Conservation (phyloP, 2,888 invertebrate species). For the Drosophila affinis region DNA sequence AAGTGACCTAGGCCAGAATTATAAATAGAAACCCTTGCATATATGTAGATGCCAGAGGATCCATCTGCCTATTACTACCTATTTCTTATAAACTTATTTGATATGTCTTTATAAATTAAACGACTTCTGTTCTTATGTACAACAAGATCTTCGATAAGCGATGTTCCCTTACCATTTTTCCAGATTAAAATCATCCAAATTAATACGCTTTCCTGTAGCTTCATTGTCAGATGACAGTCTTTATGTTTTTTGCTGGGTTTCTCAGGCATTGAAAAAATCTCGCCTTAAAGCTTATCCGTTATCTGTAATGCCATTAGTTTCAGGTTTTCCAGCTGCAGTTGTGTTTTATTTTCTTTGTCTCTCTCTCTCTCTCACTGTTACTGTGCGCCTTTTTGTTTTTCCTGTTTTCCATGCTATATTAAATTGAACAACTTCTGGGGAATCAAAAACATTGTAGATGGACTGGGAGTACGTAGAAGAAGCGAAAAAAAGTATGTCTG, state of each 20-base stretch:
- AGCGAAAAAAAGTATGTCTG: constrained; percentile 46
- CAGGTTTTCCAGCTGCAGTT: constrained; percentile 39
- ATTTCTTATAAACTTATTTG: too few species aligned
- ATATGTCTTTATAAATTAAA: too few species aligned
- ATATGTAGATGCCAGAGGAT: too few species aligned
- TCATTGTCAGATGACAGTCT: too few species aligned
- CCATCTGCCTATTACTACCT: too few species aligned
- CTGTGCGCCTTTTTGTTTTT: constrained; percentile 24
- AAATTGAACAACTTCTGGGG: constrained; percentile 58
- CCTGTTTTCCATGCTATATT: constrained; percentile 43
- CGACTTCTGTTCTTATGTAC: too few species aligned
- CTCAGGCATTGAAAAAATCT: background rate
- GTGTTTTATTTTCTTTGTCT: constrained; percentile 8
- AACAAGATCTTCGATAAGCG: too few species aligned
- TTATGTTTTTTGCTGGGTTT: background rate
- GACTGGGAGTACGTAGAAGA: constrained; percentile 2
- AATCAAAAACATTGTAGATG: constrained; percentile 22
- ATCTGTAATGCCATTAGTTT: constrained; percentile 2
- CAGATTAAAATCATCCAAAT: too few species aligned
- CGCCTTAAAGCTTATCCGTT: constrained; percentile 9
- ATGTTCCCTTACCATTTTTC: too few species aligned
- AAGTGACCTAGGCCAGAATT: too few species aligned
- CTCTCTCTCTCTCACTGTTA: background rate
- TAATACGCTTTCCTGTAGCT: too few species aligned
- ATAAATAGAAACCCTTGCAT: too few species aligned